Base-by-base conservation (phyloP, 2,888 invertebrate genomes). In the Acleris literana region DNA sequence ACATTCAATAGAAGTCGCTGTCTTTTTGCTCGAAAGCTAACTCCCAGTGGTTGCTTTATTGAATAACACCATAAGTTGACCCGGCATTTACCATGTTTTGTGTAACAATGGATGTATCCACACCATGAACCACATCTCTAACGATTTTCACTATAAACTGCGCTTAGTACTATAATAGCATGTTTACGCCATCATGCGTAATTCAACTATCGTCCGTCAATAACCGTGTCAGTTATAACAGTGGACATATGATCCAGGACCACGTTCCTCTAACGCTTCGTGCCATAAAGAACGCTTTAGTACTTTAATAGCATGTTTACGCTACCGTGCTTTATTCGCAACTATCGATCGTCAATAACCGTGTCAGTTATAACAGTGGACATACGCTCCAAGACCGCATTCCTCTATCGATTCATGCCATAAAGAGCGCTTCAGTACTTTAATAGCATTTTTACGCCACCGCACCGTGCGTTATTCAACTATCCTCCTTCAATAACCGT, bases 341-440 rank as follows among this genome's bases (percentile, higher is more conserved):
- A 11, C 9, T 33, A 29, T 29, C 5, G 46, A 33, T 22, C 63
- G 55, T 11, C 20, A 55, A 7, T 48, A 4, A 9, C 48, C 69
- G 71, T 75, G 20, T 29, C 72, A 70, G 55, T 48, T 25, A 0
- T 2, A 48, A 69, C 71, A 80, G 69, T 69, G 82, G 67, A 64
- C 20, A 61, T 75, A 13, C 64, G 48, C 49, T 64, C 66, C 78
- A 80, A 77, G 83, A 82, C 77, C 16, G 9, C 33, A 20, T 6
- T 55, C 54, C 18, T 76, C 76, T 82, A 88, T 87, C 85, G 86
- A 87, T 86, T 85, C 73, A 75, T 74, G 72, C 79, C 77, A 78
- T 84, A 84, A 82, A 86, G 72, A 75, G 76, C 76, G 73, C 44
- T 74, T 29, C 74, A 74, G 71, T 64, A 70, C 77, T 83, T 83